Evolutionary conservation across 2,113 vertebrate species (phyloP), one percentile per base, ranked within the genome.

Genomic region (Chionomys nivalis): DNA sequence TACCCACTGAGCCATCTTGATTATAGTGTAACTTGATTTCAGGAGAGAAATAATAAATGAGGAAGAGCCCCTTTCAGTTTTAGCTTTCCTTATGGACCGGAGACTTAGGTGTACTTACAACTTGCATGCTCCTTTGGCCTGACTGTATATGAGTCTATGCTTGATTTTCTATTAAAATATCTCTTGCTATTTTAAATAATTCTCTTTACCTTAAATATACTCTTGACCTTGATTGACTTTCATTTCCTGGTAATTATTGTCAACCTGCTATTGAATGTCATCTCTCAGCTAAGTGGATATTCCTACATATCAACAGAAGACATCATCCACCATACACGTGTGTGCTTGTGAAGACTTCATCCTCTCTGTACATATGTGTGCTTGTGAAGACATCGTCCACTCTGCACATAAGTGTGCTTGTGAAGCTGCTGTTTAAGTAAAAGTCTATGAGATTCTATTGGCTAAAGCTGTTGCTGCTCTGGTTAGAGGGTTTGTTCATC

Each of bases 91-190:
- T 82, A 16, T 72, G 58, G 81, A 79, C 86, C 77, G 47, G 24
- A 10, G 1, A 66, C 26, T 1, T 79, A 61, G 24, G 61, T 95
- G 9, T 88, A 1, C 61, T 24, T 86, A 7, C 26, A 87, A 0
- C 11, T 92, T 94, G 7, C 70, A 31, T 55, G 17, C 68, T 93
- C 24, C n/a, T 16, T 47, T 83, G n/a, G 17, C 55, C 33, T 87
- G 39, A 73, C n/a, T 87, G 0, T 36, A 63, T 82, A 17, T 89
- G 68, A 87, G 55, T 68, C 49, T 91, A 0, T 89, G 55, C 61
- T 87, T 28, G 52, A 10, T 83, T 94, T 87, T 66, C 70, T 77
- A 36, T 91, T 95, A 83, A 90, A 95, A 49, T 95, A n/a, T 52
- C 76, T 14, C 65, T 61, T 47, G 12, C 91, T 92, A 42, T 76